A percentile compares a stretch with the other conserved stretches of the same genome.
These are phyloP conservation scores for Athene cunicularia DNA, from an alignment of 2,113 vertebrate species.

Conservation along the genomic window DNA sequence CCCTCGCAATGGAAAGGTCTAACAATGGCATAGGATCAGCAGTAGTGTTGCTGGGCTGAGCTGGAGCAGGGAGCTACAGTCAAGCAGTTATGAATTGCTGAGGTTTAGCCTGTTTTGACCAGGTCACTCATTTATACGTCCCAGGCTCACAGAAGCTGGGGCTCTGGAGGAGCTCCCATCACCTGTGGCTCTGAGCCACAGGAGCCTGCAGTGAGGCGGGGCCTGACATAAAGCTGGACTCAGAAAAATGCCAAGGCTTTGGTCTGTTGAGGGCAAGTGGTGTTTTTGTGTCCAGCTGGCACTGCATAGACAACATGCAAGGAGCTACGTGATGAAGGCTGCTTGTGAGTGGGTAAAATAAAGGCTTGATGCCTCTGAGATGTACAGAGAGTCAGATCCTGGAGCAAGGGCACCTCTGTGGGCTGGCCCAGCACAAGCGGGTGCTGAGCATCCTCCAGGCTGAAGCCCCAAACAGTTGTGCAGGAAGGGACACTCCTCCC, in stretches of 20 bases:
- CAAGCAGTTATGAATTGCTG: not conserved
- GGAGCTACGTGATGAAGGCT: accelerated
- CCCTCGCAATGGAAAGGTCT: not conserved
- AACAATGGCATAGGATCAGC: not conserved
- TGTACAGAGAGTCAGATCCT: not conserved
- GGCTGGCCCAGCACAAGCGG: not conserved
- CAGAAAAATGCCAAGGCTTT: not conserved
- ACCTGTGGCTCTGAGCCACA: not conserved
- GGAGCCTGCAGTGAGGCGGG: not conserved
- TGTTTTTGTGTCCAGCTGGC: not conserved
- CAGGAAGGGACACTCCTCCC: not conserved
- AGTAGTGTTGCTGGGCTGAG: not conserved
- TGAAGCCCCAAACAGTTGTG: not conserved
- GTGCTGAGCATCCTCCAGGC: not conserved
- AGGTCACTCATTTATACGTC: accelerated
- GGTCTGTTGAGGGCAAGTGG: not conserved
- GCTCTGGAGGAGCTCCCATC: not conserved
- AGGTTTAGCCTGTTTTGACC: not conserved
- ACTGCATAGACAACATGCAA: not conserved
- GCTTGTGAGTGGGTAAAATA: accelerated
- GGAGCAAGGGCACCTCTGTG: accelerated
- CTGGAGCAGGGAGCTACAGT: not conserved
- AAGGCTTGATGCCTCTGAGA: not conserved
- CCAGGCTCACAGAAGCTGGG: accelerated
- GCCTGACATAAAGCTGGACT: not conserved